Conservation (phyloP, 2,113 vertebrate species). For the Isurus oxyrinchus region DNA sequence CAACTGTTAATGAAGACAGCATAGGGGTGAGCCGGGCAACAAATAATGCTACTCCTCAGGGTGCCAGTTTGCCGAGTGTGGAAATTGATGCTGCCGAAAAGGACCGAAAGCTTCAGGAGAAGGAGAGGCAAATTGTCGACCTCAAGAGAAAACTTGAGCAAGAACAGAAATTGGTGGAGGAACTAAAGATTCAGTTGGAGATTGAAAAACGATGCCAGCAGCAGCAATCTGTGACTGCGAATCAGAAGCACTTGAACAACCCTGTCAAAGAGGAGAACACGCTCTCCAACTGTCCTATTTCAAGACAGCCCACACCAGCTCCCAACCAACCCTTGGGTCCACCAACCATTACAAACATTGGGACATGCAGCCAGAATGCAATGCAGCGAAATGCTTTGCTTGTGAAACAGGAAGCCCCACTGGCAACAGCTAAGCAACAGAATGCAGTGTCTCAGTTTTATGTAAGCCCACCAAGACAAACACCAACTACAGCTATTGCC, state of each 20-base stretch:
- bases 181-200: slow-evolving; percentile 91
- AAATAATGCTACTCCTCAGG: not conserved
- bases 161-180: slow-evolving; percentile 90
- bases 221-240: slow-evolving; percentile 42
- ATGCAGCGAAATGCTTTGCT: slow-evolving; percentile 61
- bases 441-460: slow-evolving; percentile 67
- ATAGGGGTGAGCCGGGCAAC: slow-evolving; percentile 44
- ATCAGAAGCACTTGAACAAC: slow-evolving; percentile 45
- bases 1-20: slow-evolving; percentile 53
- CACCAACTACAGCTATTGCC: slow-evolving; percentile 58
- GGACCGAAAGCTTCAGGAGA: slow-evolving; percentile 85
- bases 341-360: slow-evolving; percentile 38
- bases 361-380: slow-evolving; percentile 48
- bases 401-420: slow-evolving; percentile 65
- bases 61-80: slow-evolving; percentile 48
- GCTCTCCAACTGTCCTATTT: slow-evolving; percentile 56
- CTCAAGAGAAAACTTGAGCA: slow-evolving; percentile 89
- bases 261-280: slow-evolving; percentile 57
- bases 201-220: slow-evolving; percentile 79
- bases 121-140: slow-evolving; percentile 91
- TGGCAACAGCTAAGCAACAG: slow-evolving; percentile 56
- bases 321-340: slow-evolving; percentile 49
- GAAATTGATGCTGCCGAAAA: slow-evolving; percentile 67
- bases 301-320: slow-evolving; percentile 45
- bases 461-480: slow-evolving; percentile 68